phyloP scores from a whole-genome alignment of 2,113 vertebrate species.

The Campylorhamphus procurvoides region DNA sequence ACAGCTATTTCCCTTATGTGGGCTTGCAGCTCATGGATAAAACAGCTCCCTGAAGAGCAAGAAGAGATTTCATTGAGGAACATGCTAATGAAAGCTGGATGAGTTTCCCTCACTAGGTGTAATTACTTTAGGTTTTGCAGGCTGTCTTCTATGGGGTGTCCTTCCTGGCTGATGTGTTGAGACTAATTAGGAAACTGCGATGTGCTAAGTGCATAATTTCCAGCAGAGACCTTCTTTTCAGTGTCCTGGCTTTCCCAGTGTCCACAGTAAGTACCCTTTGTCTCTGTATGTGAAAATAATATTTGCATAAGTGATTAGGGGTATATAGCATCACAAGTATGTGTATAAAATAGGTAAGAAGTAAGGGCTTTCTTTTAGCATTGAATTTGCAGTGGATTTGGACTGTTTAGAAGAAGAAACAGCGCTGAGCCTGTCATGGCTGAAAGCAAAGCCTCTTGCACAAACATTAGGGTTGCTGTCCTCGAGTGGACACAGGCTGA shows the following conservation, averaged over 20 bases:
- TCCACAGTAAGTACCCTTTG: slow-evolving; percentile 74
- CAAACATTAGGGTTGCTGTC: not conserved
- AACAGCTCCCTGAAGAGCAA: slow-evolving; percentile 43
- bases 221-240: slow-evolving; percentile 79
- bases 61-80: slow-evolving; percentile 47
- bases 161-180: slow-evolving; percentile 74
- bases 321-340: not conserved
- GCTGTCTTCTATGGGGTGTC: slow-evolving; percentile 76
- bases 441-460: not conserved
- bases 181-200: slow-evolving; percentile 69
- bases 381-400: not conserved
- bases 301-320: not conserved
- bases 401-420: not conserved
- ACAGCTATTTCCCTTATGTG: slow-evolving; percentile 23
- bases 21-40: slow-evolving; percentile 7
- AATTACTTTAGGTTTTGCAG: slow-evolving; percentile 82
- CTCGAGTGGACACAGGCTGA: not conserved
- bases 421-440: not conserved
- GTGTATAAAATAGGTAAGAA: not conserved
- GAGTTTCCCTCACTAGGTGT: slow-evolving; percentile 73
- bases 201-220: slow-evolving; percentile 65
- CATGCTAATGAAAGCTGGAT: slow-evolving; percentile 74
- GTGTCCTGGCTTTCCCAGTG: slow-evolving; percentile 75
- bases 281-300: not conserved
- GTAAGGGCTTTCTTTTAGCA: not conserved